A percentile compares a stretch with the other conserved stretches of the same genome.
Conservation (phyloP, 1,140 invertebrate genomes). For the Probaryconus sp. region DNA sequence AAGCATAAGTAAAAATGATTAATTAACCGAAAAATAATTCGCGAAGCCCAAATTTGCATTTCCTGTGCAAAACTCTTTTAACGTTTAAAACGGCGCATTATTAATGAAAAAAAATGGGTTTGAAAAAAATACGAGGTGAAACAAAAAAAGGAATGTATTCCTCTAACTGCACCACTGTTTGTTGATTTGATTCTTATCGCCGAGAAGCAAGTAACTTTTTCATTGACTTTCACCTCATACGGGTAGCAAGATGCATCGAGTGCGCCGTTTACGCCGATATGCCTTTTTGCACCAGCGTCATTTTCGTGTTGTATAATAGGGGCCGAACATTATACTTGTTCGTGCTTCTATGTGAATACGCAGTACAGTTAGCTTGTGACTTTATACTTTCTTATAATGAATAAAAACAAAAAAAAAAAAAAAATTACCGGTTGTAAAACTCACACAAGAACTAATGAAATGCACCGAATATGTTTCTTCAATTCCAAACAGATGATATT, state of each 20-base stretch:
- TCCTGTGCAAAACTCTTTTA: no score
- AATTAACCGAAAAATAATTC: no score
- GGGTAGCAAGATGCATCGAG: slow-evolving; percentile 64
- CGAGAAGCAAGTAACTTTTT: slow-evolving; percentile 35
- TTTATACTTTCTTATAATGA: slow-evolving; percentile 3
- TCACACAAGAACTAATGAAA: slow-evolving; percentile 1
- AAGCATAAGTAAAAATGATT: no score
- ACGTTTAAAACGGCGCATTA: no score
- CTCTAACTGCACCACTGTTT: slow-evolving; percentile 4
- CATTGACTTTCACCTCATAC: slow-evolving; percentile 60
- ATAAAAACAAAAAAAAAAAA: no score
- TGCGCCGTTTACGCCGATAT: slow-evolving; percentile 17
- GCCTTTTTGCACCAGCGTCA: slow-evolving; percentile 28
- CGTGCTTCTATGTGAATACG: slow-evolving; percentile 42
- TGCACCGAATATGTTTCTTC: no score
- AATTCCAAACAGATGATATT: no score
- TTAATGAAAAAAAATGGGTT: no score
- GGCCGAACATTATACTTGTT: slow-evolving; percentile 57
- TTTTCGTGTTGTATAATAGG: slow-evolving; percentile 56
- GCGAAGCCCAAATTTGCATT: no score
- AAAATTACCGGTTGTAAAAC: slow-evolving; percentile 14
- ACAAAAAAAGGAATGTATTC: neutral
- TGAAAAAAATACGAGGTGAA: slow-evolving; percentile 1
- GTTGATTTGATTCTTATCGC: slow-evolving; percentile 37
- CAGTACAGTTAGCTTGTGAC: slow-evolving; percentile 30